Percentiles rank a stretch among this genome's conserved stretches.
These are phyloP conservation scores for Alcedo atthis DNA, from an alignment of 2,797 vertebrate genomes.

Conservation along the genomic window DNA sequence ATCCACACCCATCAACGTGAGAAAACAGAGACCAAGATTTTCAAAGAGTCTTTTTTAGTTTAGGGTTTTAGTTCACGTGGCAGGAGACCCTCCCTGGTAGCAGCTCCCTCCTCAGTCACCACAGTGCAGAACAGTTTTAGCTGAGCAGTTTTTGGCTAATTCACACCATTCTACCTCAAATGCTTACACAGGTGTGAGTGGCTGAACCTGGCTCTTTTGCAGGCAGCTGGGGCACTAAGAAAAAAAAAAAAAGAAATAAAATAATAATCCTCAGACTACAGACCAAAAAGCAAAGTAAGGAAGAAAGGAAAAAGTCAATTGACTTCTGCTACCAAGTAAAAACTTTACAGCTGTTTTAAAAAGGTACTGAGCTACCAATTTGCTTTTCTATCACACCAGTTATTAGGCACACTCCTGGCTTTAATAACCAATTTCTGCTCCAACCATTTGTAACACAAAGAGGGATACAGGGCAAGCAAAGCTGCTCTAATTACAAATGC, in stretches of 20 bases:
- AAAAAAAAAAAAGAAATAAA: background rate
- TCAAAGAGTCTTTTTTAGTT: background rate
- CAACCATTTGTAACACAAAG: constrained; percentile 2
- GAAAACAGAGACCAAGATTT: background rate
- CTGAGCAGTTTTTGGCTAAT: constrained; percentile 22
- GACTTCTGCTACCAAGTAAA: constrained; percentile 72
- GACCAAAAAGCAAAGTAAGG: constrained; percentile 39
- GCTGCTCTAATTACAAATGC: constrained; percentile 27
- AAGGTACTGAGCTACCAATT: constrained; percentile 65
- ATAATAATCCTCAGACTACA: background rate
- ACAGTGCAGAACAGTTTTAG: background rate
- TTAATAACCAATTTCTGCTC: constrained; percentile 42
- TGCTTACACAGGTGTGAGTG: constrained; percentile 72
- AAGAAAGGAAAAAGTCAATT: constrained; percentile 69
- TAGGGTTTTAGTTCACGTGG: background rate
- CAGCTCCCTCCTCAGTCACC: constrained; percentile 28
- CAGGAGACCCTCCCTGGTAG: background rate
- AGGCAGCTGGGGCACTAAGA: constrained; percentile 46
- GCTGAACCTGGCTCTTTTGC: constrained; percentile 32
- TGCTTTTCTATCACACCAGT: constrained; percentile 61
- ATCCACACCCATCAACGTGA: background rate
- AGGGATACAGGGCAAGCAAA: background rate
- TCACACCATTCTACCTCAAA: constrained; percentile 38
- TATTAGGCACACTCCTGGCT: constrained; percentile 60
- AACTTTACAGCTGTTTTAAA: constrained; percentile 70